Base-by-base conservation (phyloP, 1,140 invertebrate species). In the Lutraria rhynchaena region DNA sequence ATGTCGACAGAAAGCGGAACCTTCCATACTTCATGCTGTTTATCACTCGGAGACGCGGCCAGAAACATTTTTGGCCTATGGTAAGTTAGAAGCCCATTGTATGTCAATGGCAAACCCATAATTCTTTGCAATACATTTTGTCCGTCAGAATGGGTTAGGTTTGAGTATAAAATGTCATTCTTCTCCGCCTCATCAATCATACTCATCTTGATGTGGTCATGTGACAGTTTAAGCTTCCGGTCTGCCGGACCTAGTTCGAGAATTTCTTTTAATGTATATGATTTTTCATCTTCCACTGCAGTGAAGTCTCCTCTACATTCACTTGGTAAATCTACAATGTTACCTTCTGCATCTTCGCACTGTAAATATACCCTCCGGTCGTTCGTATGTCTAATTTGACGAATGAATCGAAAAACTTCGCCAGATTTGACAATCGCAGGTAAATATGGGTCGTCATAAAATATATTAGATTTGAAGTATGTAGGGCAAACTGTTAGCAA, bases 241-340 rank as follows among this genome's bases (percentile, higher is more conserved):
- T 73, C 69, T 17, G 61, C 57, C 15, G 37, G 46, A 33, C 78
- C 69, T 24, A 81, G 58, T 24, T 81, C 57, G 9, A 81, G 69
- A 31, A 81, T 63, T 46, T 81, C 78, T 33, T 61, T 71, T 15
- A 81, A 29, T n/a, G 37, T 63, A 49, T 73, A 81, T 0, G 70
- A 74, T 37, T 65, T 73, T 35, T 81, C 78, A 29, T 81, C 78
- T 22, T 65, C 69, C 3, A 63, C 60, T 0, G 67, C 78, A 33
- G 78, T 81, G 63, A 81, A 81, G 27, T 81, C 70, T 15, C 78
- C 78, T 15, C 69, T 67, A 49, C 78, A 81, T 37, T 81, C 78
- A 22, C 33, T n/a, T 27, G 78, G 78, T 29, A 81, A 27, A 29
- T 73, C 69, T 5, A 81, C 19, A 24, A 65, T 46, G 63, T 81